A percentile compares a stretch with the other conserved stretches of the same genome.
phyloP scores from a whole-genome alignment of 2,888 invertebrate species.

The Nymphalis c-album region DNA sequence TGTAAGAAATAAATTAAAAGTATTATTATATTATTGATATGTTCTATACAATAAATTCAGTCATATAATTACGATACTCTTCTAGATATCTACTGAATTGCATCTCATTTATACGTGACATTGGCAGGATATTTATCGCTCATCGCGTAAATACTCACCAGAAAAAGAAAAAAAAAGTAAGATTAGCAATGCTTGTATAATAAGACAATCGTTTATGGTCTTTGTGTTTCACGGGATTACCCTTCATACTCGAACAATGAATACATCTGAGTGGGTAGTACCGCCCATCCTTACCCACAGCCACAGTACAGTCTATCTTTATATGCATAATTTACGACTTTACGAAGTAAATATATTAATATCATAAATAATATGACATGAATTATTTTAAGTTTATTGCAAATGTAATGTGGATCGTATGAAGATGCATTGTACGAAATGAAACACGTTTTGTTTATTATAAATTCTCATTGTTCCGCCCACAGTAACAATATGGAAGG shows the following conservation, averaged over 20 bases:
- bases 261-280: not conserved
- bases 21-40: no score
- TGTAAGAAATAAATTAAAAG: no score
- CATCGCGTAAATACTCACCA: no score
- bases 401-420: not conserved
- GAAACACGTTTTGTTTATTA: not conserved
- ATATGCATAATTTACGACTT: no score
- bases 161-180: not conserved
- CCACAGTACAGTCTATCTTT: no score
- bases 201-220: not conserved
- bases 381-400: not conserved
- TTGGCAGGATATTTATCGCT: no score
- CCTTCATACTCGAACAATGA: not conserved
- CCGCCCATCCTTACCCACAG: not conserved
- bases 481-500: constrained; percentile 19
- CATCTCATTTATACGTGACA: no score
- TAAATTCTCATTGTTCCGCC: constrained; percentile 32
- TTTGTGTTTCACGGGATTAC: not conserved
- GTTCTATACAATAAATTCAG: no score
- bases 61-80: no score
- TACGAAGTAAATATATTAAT: no score
- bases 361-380: no score
- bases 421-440: not conserved
- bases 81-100: no score
- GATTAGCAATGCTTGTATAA: not conserved